Conservation (phyloP, 2,113 vertebrate species). For the Mesembrinibis cayennensis region DNA sequence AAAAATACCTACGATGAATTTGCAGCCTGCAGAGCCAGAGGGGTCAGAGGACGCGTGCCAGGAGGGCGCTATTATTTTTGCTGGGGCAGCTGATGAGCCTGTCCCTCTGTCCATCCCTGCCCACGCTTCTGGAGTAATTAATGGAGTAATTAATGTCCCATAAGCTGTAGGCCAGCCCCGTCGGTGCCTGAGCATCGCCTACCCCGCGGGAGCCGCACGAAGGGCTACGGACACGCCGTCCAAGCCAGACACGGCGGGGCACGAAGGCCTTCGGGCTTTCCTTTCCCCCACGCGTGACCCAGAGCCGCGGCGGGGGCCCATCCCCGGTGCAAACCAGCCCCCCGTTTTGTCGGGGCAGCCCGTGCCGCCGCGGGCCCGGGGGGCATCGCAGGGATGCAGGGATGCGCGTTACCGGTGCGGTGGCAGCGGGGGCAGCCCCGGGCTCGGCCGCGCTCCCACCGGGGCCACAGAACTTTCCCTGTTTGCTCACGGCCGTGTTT, state of each 20-base stretch:
- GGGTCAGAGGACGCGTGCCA: rapidly evolving
- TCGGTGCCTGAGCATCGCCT: rapidly evolving
- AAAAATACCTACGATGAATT: not conserved
- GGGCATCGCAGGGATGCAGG: not conserved
- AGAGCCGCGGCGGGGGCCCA: not conserved
- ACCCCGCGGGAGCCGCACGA: rapidly evolving
- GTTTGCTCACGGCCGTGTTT: not conserved
- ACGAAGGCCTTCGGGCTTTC: not conserved
- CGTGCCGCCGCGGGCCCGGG: not conserved
- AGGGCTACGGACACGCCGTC: not conserved
- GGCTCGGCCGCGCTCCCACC: not conserved
- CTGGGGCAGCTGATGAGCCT: not conserved
- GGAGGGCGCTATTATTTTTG: not conserved
- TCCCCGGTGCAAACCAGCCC: not conserved
- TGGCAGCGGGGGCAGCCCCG: not conserved
- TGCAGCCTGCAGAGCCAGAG: not conserved
- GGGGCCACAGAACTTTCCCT: not conserved
- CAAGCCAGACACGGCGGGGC: rapidly evolving
- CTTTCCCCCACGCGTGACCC: not conserved
- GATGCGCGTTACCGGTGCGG: not conserved
- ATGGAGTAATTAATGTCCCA: not conserved
- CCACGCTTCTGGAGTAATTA: not conserved
- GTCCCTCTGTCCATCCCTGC: not conserved
- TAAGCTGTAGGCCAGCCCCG: rapidly evolving
- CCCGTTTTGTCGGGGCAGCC: rapidly evolving